These are phyloP conservation scores for Zelleria hepariella DNA, from an alignment of 2,888 invertebrate genomes.

Conservation along the genomic window DNA sequence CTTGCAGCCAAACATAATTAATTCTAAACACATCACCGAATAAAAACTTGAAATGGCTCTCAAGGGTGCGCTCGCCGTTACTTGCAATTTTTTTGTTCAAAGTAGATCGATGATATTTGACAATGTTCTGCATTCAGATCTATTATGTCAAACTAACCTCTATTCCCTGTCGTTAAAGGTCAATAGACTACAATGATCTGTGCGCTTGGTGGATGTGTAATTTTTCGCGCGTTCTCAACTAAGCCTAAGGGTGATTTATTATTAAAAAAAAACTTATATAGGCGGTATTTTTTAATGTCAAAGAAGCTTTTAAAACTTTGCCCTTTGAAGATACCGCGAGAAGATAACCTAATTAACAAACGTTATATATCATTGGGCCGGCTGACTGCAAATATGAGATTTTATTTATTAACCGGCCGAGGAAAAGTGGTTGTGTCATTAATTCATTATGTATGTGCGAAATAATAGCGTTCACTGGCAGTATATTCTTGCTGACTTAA, in stretches of 20 bases:
- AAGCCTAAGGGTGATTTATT: constrained; percentile 67
- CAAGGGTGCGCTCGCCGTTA: constrained; percentile 59
- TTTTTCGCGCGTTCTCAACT: constrained; percentile 61
- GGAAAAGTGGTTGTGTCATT: constrained; percentile 22
- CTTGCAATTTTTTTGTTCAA: constrained; percentile 65
- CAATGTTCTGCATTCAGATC: constrained; percentile 10
- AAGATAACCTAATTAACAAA: constrained; percentile 71
- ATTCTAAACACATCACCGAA: constrained; percentile 53
- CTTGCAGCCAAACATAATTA: constrained; percentile 30
- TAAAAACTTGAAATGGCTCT: constrained; percentile 60
- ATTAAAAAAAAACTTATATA: constrained; percentile 62
- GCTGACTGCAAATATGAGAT: constrained; percentile 52
- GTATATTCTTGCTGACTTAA: constrained; percentile 32
- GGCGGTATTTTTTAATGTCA: constrained; percentile 67
- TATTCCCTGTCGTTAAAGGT: background rate
- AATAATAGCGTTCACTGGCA: constrained; percentile 22
- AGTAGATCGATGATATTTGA: constrained; percentile 5
- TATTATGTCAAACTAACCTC: background rate
- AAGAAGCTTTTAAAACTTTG: constrained; percentile 53
- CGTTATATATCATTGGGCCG: constrained; percentile 56
- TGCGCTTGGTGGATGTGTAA: constrained; percentile 14
- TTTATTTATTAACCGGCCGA: constrained; percentile 46
- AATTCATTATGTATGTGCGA: constrained; percentile 24
- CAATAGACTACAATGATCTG: background rate
- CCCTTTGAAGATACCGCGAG: constrained; percentile 64